Evolutionary conservation across 2,113 vertebrate species (phyloP).

Genomic region (Cranoglanis bouderius): DNA sequence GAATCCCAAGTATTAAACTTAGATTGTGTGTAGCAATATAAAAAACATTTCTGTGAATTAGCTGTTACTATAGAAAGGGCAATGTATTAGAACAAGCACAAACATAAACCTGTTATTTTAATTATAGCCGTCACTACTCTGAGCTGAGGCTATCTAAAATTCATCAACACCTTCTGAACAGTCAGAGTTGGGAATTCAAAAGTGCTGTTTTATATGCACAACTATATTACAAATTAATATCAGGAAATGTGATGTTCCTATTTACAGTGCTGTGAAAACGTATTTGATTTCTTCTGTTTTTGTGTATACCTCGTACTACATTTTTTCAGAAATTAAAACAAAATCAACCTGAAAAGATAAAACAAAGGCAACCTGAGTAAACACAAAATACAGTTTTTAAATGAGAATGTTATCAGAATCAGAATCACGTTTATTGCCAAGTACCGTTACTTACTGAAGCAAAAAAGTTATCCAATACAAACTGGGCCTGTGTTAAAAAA

Average conservation of each 20-base stretch:
- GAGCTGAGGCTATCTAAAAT: not conserved
- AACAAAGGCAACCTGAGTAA: too few relatives aligned
- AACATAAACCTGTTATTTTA: not conserved
- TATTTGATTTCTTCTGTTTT: too few relatives aligned
- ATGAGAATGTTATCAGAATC: too few relatives aligned
- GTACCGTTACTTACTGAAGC: too few relatives aligned
- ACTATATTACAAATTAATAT: not conserved
- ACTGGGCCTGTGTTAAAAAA: too few relatives aligned
- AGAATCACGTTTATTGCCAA: too few relatives aligned
- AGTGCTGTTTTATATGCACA: not conserved
- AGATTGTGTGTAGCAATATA: not conserved
- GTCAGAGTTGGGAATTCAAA: not conserved
- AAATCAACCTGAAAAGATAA: too few relatives aligned
- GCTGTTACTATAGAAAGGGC: not conserved
- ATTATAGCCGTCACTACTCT: not conserved
- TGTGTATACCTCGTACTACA: too few relatives aligned
- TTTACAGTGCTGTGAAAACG: too few relatives aligned
- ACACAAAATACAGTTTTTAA: too few relatives aligned
- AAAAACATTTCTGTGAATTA: not conserved
- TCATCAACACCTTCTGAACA: not conserved
- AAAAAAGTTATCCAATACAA: too few relatives aligned
- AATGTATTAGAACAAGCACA: not conserved
- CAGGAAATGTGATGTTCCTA: not conserved
- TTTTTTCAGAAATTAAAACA: too few relatives aligned
- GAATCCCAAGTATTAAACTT: not conserved